A percentile compares a stretch with the other conserved stretches of the same genome.
Conservation (phyloP, 2,888 invertebrate species). For the Neuroscelio doddi region DNA sequence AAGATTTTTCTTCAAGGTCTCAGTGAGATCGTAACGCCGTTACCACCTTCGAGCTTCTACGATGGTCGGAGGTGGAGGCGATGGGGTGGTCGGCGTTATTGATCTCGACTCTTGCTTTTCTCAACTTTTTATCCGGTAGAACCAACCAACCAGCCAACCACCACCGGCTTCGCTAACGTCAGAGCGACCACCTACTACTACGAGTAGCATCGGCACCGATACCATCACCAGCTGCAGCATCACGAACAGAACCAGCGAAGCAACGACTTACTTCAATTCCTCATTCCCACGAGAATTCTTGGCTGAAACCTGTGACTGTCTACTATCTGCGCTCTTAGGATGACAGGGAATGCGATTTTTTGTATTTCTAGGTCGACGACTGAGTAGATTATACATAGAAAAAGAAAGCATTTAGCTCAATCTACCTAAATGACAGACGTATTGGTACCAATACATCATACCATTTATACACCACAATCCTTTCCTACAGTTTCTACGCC, state of each 20-base stretch:
- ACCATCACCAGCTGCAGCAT: slow-evolving; percentile 45
- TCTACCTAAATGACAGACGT: too few species aligned
- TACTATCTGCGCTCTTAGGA: slow-evolving; percentile 40
- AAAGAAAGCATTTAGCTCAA: too few species aligned
- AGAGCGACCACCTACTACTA: slow-evolving; percentile 52
- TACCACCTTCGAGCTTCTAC: slow-evolving; percentile 44
- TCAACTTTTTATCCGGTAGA: slow-evolving; percentile 70
- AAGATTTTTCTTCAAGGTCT: slow-evolving; percentile 44
- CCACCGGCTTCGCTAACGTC: slow-evolving; percentile 53
- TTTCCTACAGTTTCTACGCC: too few species aligned
- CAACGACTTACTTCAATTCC: slow-evolving; percentile 67
- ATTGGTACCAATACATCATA: too few species aligned
- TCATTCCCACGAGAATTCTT: slow-evolving; percentile 69
- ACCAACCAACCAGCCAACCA: slow-evolving; percentile 60
- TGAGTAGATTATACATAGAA: too few species aligned
- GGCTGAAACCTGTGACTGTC: slow-evolving; percentile 67
- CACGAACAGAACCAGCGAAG: slow-evolving; percentile 50
- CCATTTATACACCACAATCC: too few species aligned
- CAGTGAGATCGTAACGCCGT: slow-evolving; percentile 35
- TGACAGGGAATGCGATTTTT: slow-evolving; percentile 16
- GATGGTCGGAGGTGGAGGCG: slow-evolving; percentile 45
- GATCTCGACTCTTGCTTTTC: slow-evolving; percentile 72
- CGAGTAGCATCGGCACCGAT: slow-evolving; percentile 45
- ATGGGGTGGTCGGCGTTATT: slow-evolving; percentile 67
- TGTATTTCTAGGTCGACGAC: slow-evolving; percentile 21